A percentile compares a stretch with the other conserved stretches of the same genome.
phyloP scores from a whole-genome alignment of 2,113 vertebrate genomes.

The Bucco capensis region DNA sequence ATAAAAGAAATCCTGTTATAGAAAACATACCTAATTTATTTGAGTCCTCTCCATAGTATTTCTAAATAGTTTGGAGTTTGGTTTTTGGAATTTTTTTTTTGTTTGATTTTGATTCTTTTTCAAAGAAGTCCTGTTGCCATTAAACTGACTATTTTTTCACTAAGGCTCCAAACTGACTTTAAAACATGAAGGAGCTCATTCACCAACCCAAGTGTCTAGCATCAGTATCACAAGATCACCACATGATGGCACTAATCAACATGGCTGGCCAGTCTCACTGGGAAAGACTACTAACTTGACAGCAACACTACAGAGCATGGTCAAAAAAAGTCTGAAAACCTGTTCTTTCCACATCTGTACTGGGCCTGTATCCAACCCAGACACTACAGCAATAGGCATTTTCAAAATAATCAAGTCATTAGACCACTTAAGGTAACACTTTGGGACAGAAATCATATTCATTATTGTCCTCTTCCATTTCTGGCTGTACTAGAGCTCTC shows the following conservation, averaged over 20 bases:
- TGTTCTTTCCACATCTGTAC: background rate
- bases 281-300: background rate
- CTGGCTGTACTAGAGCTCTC: background rate
- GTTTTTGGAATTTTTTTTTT: no score
- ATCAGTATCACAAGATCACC: background rate
- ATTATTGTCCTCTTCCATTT: background rate
- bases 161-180: background rate
- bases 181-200: background rate
- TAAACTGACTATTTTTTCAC: background rate
- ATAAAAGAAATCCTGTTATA: background rate
- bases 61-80: no score
- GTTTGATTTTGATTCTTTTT: no score
- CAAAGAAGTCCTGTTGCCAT: background rate
- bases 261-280: background rate
- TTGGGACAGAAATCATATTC: background rate
- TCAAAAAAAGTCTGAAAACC: background rate
- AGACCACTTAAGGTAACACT: background rate
- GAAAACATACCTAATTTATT: background rate
- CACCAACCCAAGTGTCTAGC: background rate
- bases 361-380: background rate
- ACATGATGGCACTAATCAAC: constrained; percentile 16
- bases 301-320: background rate
- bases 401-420: background rate
- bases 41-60: background rate
- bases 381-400: background rate